These are phyloP conservation scores for Lycopodina hypogea DNA, from an alignment of 37 sponge, comb jelly and placozoan species.

Conservation along the genomic window DNA sequence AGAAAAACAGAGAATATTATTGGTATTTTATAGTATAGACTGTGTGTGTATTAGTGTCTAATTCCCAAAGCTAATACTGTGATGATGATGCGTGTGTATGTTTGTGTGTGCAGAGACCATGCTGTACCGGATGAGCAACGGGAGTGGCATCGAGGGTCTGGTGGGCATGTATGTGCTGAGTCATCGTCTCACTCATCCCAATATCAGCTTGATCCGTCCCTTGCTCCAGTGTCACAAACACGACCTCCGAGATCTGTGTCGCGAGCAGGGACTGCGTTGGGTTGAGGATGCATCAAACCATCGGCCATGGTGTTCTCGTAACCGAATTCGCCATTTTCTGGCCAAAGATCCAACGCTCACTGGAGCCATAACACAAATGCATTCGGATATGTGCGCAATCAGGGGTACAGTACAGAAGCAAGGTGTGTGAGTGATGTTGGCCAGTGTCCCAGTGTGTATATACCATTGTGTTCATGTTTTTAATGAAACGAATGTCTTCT, in stretches of 20 bases:
- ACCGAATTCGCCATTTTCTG: slow-evolving; percentile 35
- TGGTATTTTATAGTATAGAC: too few relatives aligned
- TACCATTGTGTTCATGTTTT: too few relatives aligned
- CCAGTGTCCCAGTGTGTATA: too few relatives aligned
- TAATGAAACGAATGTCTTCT: too few relatives aligned
- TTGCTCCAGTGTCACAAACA: slow-evolving; percentile 49
- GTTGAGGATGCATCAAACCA: slow-evolving; percentile 65
- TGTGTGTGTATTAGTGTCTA: too few relatives aligned
- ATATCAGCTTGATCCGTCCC: slow-evolving; percentile 37
- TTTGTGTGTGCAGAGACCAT: slow-evolving; percentile 47
- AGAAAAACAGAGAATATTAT: too few relatives aligned
- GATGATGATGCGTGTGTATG: background rate
- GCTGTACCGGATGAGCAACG: slow-evolving; percentile 38
- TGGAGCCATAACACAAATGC: background rate
- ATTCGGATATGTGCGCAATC: slow-evolving; percentile 1
- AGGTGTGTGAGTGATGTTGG: slow-evolving; percentile 17
- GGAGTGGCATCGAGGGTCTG: slow-evolving; percentile 63
- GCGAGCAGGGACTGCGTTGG: slow-evolving; percentile 47
- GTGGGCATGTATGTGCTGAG: slow-evolving; percentile 23
- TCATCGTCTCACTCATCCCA: slow-evolving; percentile 7
- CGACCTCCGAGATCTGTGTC: slow-evolving; percentile 35
- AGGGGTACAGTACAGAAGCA: background rate
- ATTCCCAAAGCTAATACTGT: too few relatives aligned
- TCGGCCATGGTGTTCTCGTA: slow-evolving; percentile 13
- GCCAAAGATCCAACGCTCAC: slow-evolving; percentile 11